Percentiles rank a stretch among this genome's conserved stretches.
Evolutionary conservation across 2,113 vertebrate genomes (phyloP).

Genomic region (Gallinago paraguaiae): DNA sequence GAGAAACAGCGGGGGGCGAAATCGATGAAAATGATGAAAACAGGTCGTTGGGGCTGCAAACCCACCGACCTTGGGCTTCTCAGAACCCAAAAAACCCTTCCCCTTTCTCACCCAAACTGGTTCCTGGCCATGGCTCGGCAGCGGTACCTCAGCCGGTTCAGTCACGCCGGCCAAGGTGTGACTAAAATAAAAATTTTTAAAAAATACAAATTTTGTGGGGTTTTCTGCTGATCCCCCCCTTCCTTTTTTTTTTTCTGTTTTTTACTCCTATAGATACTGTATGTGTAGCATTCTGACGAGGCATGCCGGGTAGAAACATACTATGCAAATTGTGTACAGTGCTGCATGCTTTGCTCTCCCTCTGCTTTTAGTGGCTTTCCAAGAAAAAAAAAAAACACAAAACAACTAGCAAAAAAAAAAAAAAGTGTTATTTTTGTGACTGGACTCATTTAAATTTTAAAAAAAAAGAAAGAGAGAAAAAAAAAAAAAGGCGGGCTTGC

Average conservation of each 20-base stretch:
- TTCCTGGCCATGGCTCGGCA: not conserved
- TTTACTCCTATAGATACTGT: conserved; percentile 72
- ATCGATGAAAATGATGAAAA: not conserved
- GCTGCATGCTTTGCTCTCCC: conserved; percentile 87
- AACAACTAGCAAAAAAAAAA: too few species aligned
- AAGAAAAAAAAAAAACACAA: conserved; percentile 67
- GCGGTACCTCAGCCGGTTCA: not conserved
- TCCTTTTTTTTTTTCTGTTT: conserved; percentile 48
- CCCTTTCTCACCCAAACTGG: not conserved
- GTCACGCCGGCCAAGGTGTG: not conserved
- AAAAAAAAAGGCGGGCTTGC: conserved; percentile 81
- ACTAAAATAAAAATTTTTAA: not conserved
- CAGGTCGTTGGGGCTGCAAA: not conserved
- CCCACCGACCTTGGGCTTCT: conserved; percentile 39
- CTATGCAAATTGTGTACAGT: conserved; percentile 91
- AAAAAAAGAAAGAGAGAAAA: not conserved
- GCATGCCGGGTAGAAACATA: conserved; percentile 87
- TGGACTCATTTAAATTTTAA: conserved; percentile 76
- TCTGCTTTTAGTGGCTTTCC: conserved; percentile 85
- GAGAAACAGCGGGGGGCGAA: not conserved
- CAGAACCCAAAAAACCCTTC: not conserved
- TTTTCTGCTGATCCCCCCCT: conserved; percentile 62
- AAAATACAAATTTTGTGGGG: not conserved
- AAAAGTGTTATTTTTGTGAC: conserved; percentile 85
- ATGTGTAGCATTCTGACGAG: conserved; percentile 82